Base-by-base conservation (phyloP, 92 coral and sea anemone species). In the Palythoa grandiflora region DNA sequence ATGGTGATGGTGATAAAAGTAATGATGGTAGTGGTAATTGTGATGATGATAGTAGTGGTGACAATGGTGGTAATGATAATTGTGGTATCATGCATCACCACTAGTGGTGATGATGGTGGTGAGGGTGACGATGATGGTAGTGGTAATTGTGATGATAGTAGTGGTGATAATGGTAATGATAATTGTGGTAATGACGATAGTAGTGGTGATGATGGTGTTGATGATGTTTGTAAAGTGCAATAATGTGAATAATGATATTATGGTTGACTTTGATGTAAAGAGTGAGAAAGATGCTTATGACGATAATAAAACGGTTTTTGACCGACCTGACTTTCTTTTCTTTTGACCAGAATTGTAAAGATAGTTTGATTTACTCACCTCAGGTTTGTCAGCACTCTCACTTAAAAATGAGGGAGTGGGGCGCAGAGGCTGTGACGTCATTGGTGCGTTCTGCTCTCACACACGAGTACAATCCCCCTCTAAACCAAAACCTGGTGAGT, bases 351-450 rank as follows among this genome's bases (percentile, higher is more conserved):
- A 28, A 19, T 50, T 3, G 10, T 78, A 3, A 38, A 36, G 15
- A 57, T 78, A 1, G 9, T 78, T 57, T 39, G 11, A 2, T 38
- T 70, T 77, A 17, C 61, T 91, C 36, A 16, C 16, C 59, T 8
- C 52, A 97, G 99, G 99, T 97, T 40, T 97, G 99, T 80, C 99
- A 97, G 79, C 98, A 96, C 78, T 88, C 98, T 60, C 98, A 95
- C 44, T 68, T 89, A 15, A 96, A 96, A 89, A 97, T 97, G 99
- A 94, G 99, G 7, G 99, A 97, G 72, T 97, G 98, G 96, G 99
- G 99, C 17, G 99, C 99, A 10, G 99, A 97, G 72, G 98, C 98
- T 20, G 97, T 97, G 95, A 97, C 99, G 79, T 89, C 97, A 88
- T 81, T 97, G 78, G 98, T 97, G 47, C 95, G 98, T 39, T 92